Evolutionary conservation across 2,113 vertebrate species (phyloP).

Genomic region (Mola mola): DNA sequence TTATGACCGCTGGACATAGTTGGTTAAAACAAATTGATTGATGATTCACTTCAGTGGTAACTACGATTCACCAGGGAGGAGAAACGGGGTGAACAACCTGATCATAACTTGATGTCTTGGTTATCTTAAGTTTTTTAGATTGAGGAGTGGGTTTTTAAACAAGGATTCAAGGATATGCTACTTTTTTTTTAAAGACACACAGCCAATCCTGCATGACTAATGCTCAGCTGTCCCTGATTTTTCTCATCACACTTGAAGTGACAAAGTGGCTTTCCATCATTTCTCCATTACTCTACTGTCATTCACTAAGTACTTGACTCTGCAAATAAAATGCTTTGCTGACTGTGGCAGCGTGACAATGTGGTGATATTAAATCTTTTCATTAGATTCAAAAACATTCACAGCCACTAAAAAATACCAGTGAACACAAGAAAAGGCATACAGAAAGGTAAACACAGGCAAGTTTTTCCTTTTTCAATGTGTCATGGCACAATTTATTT

Average conservation of each 20-base stretch:
- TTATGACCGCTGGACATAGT: no score
- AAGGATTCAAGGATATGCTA: constrained; percentile 3
- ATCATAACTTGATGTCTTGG: not conserved
- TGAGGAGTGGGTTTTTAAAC: not conserved
- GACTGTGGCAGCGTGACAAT: not conserved
- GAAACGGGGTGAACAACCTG: not conserved
- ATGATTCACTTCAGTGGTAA: not conserved
- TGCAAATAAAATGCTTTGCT: constrained; percentile 2
- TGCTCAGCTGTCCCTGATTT: constrained; percentile 33
- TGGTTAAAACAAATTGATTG: no score
- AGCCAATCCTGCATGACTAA: constrained; percentile 16
- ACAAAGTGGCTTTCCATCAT: constrained; percentile 22
- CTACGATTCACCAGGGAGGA: not conserved
- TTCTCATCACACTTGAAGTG: constrained; percentile 7
- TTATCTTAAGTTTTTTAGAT: constrained; percentile 5
- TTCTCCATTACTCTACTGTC: constrained; percentile 23
- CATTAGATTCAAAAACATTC: not conserved
- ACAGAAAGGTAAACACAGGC: not conserved
- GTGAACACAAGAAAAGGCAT: no score
- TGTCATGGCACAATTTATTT: constrained; percentile 78
- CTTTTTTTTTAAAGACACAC: constrained; percentile 6
- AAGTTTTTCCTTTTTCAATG: constrained; percentile 47
- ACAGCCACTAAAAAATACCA: not conserved
- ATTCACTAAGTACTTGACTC: not conserved
- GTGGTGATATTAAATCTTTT: not conserved